These are phyloP conservation scores for Crenichthys baileyi DNA, from an alignment of 2,797 vertebrate species.

Conservation along the genomic window DNA sequence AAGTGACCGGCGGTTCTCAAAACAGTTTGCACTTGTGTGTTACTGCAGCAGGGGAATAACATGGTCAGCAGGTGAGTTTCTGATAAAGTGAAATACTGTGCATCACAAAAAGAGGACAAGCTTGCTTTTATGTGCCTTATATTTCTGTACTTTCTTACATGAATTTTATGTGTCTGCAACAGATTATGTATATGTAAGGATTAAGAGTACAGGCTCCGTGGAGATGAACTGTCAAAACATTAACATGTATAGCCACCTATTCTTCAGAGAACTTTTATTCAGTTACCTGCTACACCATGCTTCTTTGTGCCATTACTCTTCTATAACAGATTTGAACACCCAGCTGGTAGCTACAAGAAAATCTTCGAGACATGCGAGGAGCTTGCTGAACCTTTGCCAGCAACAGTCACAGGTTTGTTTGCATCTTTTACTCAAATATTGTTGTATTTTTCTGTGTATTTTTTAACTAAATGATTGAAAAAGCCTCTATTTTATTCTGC, in stretches of 20 bases:
- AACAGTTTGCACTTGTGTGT: constrained; percentile 43
- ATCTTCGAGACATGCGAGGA: constrained; percentile 98
- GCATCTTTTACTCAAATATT: constrained; percentile 31
- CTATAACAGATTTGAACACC: constrained; percentile 90
- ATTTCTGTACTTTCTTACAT: constrained; percentile 1
- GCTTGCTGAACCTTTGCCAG: constrained; percentile 87
- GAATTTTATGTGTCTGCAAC: constrained; percentile 11
- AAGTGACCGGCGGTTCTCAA: constrained; percentile 37
- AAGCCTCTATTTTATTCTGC: constrained; percentile 11
- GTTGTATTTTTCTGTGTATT: background rate
- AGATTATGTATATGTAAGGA: constrained; percentile 4
- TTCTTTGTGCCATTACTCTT: constrained; percentile 16
- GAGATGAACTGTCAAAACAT: background rate
- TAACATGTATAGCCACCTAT: constrained; percentile 3
- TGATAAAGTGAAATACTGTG: background rate
- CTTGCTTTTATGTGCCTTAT: background rate
- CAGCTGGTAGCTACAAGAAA: constrained; percentile 93
- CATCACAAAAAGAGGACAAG: background rate
- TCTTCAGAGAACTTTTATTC: background rate
- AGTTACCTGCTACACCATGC: constrained; percentile 4
- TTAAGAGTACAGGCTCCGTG: constrained; percentile 16
- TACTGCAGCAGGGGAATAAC: constrained; percentile 51
- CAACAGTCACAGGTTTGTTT: constrained; percentile 90
- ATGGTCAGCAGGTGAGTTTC: constrained; percentile 84
- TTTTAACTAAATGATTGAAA: background rate